phyloP scores from a whole-genome alignment of 2,797 vertebrate genomes.

The Lepus oiostolus region DNA sequence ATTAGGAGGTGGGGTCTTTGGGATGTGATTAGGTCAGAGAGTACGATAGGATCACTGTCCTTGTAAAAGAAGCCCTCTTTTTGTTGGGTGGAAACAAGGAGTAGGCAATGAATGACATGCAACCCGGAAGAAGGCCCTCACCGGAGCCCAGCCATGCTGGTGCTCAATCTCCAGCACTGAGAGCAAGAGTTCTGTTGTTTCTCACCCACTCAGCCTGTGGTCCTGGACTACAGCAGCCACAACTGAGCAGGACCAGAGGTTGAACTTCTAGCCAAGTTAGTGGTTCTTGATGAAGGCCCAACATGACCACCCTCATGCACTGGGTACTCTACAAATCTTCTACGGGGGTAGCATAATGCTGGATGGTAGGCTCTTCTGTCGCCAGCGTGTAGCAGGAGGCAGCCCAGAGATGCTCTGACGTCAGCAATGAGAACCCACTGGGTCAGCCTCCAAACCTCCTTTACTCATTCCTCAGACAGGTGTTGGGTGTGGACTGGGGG shows the following conservation, averaged over 20 bases:
- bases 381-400: not conserved
- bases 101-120: too few relatives aligned
- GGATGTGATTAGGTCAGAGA: not conserved
- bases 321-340: not conserved
- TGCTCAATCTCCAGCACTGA: not conserved
- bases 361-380: not conserved
- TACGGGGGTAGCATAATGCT: fast-evolving
- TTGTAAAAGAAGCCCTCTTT: not conserved
- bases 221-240: not conserved
- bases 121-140: not conserved
- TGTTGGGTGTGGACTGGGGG: not conserved
- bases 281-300: not conserved
- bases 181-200: not conserved
- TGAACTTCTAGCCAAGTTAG: not conserved
- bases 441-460: not conserved
- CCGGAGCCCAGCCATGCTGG: not conserved
- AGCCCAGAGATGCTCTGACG: not conserved
- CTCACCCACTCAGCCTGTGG: not conserved
- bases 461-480: not conserved
- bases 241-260: not conserved
- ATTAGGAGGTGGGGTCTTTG: not conserved
- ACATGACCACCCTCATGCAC: too few relatives aligned
- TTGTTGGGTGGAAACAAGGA: not conserved
- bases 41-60: not conserved
- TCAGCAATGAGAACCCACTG: not conserved